Evolutionary conservation across 2,888 invertebrate species (phyloP).

Genomic region (Malacosoma neustria): DNA sequence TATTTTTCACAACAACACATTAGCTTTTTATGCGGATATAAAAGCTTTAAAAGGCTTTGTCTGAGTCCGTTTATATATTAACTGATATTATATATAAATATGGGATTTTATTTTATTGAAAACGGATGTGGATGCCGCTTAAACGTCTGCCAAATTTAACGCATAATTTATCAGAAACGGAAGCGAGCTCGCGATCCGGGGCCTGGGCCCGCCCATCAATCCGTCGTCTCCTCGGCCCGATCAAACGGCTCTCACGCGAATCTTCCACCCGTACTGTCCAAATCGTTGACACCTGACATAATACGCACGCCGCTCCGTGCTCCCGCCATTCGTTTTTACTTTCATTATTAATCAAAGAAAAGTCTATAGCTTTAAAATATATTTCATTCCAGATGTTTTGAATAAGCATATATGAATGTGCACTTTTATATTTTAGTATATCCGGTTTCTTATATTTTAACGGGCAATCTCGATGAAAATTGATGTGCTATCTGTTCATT

Average conservation of each 20-base stretch:
- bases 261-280: slow-evolving; percentile 19
- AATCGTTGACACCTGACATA: slow-evolving; percentile 25
- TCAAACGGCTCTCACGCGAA: slow-evolving; percentile 53
- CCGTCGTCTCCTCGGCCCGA: slow-evolving; percentile 40
- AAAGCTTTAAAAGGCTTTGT: not conserved
- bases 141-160: slow-evolving; percentile 40
- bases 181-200: slow-evolving; percentile 42
- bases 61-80: not conserved
- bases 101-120: slow-evolving; percentile 17
- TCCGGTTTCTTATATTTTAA: no score
- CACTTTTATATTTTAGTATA: no score
- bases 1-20: not conserved
- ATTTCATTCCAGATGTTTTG: slow-evolving; percentile 4
- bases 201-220: slow-evolving; percentile 44
- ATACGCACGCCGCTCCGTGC: slow-evolving; percentile 9
- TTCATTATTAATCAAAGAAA: not conserved
- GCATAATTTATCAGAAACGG: slow-evolving; percentile 42
- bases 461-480: no score
- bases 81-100: not conserved
- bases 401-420: slow-evolving; percentile 9
- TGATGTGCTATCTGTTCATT: no score
- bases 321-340: slow-evolving; percentile 12
- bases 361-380: not conserved
- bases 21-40: not conserved
- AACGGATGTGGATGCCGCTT: slow-evolving; percentile 36